Evolutionary conservation across 2,113 vertebrate genomes (phyloP).

Genomic region (Eretmochelys imbricata): DNA sequence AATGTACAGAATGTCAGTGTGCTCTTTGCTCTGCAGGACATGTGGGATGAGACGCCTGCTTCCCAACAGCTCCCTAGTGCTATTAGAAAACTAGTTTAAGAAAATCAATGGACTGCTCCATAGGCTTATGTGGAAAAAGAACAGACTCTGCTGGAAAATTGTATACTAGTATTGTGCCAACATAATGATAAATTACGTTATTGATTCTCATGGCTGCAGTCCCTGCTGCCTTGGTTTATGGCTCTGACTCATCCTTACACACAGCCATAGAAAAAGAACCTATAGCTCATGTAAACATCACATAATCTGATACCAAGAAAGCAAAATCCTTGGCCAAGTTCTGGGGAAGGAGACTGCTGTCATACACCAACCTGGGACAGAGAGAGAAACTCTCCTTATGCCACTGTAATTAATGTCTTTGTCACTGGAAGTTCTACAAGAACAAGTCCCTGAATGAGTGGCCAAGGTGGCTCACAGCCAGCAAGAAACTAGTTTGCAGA

Average conservation of each 20-base stretch:
- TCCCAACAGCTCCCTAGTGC: background rate
- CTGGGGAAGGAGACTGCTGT: background rate
- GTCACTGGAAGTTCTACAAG: background rate
- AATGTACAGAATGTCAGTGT: background rate
- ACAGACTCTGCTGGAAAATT: background rate
- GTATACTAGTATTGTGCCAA: background rate
- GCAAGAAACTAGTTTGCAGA: background rate
- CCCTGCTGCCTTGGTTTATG: background rate
- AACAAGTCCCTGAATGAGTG: background rate
- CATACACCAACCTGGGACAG: background rate
- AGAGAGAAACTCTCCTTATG: background rate
- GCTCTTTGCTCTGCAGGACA: background rate
- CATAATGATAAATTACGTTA: background rate
- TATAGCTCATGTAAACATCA: background rate
- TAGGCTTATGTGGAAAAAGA: background rate
- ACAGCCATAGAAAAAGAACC: background rate
- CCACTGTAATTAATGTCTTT: background rate
- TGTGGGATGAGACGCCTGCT: background rate
- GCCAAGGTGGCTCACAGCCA: background rate
- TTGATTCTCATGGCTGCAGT: background rate
- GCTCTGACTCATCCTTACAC: background rate
- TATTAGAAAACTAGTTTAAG: background rate
- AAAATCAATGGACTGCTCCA: background rate
- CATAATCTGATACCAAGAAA: background rate
- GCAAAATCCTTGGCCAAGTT: background rate